A percentile compares a stretch with the other conserved stretches of the same genome.
Conservation (phyloP, 2,888 invertebrate genomes). For the Amphimallon solstitiale region DNA sequence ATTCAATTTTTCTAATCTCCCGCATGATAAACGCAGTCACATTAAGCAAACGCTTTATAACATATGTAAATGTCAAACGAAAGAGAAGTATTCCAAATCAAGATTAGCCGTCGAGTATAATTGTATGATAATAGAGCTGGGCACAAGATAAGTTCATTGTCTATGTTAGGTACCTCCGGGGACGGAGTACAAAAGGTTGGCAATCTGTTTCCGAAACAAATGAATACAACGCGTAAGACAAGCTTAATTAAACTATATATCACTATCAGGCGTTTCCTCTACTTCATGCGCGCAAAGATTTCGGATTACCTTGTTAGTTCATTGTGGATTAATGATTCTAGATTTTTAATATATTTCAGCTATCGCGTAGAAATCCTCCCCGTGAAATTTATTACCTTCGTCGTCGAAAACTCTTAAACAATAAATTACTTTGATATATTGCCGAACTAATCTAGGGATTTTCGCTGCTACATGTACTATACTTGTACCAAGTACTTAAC, state of each 20-base stretch:
- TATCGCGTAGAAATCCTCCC: conserved; percentile 30
- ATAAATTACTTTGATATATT: conserved; percentile 38
- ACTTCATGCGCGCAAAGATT: conserved; percentile 52
- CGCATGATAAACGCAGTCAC: conserved; percentile 35
- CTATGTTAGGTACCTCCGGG: conserved; percentile 51
- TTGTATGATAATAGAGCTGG: conserved; percentile 53
- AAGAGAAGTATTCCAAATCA: conserved; percentile 42
- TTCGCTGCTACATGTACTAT: conserved; percentile 7
- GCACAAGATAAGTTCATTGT: conserved; percentile 53
- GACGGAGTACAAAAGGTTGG: conserved; percentile 55
- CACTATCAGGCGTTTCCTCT: conserved; percentile 58
- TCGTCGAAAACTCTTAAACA: conserved; percentile 33
- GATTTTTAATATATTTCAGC: conserved; percentile 59
- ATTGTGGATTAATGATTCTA: conserved; percentile 61
- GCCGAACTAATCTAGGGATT: conserved; percentile 20
- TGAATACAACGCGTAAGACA: conserved; percentile 64
- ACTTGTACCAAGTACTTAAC: neutral
- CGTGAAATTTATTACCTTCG: conserved; percentile 34
- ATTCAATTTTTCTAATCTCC: conserved; percentile 37
- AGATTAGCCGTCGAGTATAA: conserved; percentile 51
- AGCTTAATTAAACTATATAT: conserved; percentile 64
- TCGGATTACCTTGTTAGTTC: conserved; percentile 61
- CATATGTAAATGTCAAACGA: conserved; percentile 52
- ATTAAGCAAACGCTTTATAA: conserved; percentile 41
- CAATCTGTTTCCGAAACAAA: conserved; percentile 63